Conservation (phyloP, 2,888 invertebrate genomes). For the Clunio marinus region DNA sequence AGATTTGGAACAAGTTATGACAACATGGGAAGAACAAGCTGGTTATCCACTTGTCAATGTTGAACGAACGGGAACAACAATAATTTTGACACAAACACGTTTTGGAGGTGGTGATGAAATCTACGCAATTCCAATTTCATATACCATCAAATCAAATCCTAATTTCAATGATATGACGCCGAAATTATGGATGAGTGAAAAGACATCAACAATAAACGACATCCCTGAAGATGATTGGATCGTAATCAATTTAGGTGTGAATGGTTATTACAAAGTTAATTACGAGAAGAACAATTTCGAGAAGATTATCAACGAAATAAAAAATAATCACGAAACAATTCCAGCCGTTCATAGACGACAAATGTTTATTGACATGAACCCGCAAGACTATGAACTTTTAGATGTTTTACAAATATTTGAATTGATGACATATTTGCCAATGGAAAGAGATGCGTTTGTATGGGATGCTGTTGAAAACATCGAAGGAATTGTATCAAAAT, state of each 20-base stretch:
- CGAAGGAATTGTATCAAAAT: too few species aligned
- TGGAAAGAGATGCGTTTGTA: too few species aligned
- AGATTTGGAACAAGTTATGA: background rate
- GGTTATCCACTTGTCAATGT: slow-evolving; percentile 18
- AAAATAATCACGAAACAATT: background rate
- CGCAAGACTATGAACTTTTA: too few species aligned
- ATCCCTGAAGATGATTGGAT: slow-evolving; percentile 10
- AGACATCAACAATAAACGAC: background rate
- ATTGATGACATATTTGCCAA: too few species aligned
- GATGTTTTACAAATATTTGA: too few species aligned
- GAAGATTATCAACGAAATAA: background rate
- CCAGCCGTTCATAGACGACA: too few species aligned
- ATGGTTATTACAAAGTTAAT: slow-evolving; percentile 14
- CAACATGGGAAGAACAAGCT: slow-evolving; percentile 6
- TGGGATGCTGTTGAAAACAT: too few species aligned
- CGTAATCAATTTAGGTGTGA: background rate
- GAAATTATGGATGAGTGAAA: slow-evolving; percentile 16
- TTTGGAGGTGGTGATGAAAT: background rate
- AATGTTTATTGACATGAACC: too few species aligned
- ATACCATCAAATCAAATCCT: background rate
- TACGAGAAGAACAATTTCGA: background rate
- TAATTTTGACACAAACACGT: slow-evolving; percentile 7
- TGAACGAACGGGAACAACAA: background rate
- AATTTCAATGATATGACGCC: background rate
- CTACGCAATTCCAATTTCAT: slow-evolving; percentile 22